A percentile compares a stretch with the other conserved stretches of the same genome.
Conservation (phyloP, 2,888 invertebrate genomes). For the Drosophila eohydei region DNA sequence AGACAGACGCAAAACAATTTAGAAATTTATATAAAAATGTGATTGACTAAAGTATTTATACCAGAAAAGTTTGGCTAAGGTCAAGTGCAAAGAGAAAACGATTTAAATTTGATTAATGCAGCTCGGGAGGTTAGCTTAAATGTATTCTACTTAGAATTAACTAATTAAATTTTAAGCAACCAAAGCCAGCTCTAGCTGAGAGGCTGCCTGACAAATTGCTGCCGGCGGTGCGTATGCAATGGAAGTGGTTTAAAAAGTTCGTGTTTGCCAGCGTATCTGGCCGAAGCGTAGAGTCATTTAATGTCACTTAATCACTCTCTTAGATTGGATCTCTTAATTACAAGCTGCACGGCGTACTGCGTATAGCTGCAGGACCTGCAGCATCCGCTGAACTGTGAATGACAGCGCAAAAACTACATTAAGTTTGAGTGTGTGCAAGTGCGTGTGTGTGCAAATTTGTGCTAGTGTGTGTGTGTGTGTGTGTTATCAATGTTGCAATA, state of each 20-base stretch:
- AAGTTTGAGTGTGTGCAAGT: background rate
- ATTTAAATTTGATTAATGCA: slow-evolving; percentile 11
- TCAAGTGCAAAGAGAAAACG: slow-evolving; percentile 5
- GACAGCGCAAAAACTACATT: slow-evolving; percentile 1
- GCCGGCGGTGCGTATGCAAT: background rate
- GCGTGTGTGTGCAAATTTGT: background rate
- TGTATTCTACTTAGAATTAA: background rate
- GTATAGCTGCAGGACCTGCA: slow-evolving; percentile 14
- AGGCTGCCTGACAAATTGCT: slow-evolving; percentile 7
- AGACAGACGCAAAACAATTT: too few relatives aligned
- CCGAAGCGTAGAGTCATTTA: slow-evolving; percentile 53
- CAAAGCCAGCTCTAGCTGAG: background rate
- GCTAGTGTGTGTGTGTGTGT: background rate
- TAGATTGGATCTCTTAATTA: slow-evolving; percentile 34
- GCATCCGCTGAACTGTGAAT: slow-evolving; percentile 10
- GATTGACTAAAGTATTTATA: background rate
- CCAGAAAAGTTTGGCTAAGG: background rate
- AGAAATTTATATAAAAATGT: background rate
- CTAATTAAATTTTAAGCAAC: slow-evolving; percentile 7
- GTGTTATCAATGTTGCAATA: slow-evolving; percentile 12
- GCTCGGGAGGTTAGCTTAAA: background rate
- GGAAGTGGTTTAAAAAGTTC: background rate
- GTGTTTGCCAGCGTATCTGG: slow-evolving; percentile 18
- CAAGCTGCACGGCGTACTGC: slow-evolving; percentile 2
- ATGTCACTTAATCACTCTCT: slow-evolving; percentile 62